These are phyloP conservation scores for Heterodera schachtii DNA, from an alignment of 1,140 invertebrate species.

Conservation along the genomic window DNA sequence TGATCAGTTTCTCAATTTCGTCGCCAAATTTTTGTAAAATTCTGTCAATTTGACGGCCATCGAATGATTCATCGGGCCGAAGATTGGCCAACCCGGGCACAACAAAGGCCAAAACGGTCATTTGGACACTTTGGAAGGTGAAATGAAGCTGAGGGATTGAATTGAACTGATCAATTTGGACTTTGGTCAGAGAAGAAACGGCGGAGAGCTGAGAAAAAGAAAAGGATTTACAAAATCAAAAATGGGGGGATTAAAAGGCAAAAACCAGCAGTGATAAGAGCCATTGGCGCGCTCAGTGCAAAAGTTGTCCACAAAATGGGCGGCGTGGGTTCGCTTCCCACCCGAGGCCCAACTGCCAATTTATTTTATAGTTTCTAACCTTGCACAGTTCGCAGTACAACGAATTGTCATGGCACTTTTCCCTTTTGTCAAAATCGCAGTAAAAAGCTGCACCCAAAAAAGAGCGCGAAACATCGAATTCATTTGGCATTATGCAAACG, in stretches of 20 bases:
- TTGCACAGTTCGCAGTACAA: neutral
- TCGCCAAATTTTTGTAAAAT: neutral
- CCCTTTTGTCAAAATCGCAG: neutral
- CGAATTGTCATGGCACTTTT: neutral
- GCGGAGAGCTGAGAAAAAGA: neutral
- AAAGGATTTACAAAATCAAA: neutral
- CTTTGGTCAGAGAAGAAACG: neutral
- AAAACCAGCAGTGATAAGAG: no score
- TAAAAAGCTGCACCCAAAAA: neutral
- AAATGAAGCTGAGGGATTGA: neutral
- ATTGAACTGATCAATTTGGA: neutral
- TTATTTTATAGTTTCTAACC: neutral
- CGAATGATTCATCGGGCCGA: neutral
- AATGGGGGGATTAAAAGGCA: no score
- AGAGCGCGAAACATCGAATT: neutral
- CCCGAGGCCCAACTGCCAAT: no score
- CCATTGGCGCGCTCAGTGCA: no score
- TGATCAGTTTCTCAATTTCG: neutral
- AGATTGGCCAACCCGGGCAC: neutral
- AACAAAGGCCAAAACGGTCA: neutral
- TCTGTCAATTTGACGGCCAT: neutral
- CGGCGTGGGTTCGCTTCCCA: no score
- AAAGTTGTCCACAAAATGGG: no score
- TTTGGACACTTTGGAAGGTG: neutral
- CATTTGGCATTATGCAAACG: neutral